Conservation (phyloP, 64 coral and sea anemone species). For the Trachythela sp. region DNA sequence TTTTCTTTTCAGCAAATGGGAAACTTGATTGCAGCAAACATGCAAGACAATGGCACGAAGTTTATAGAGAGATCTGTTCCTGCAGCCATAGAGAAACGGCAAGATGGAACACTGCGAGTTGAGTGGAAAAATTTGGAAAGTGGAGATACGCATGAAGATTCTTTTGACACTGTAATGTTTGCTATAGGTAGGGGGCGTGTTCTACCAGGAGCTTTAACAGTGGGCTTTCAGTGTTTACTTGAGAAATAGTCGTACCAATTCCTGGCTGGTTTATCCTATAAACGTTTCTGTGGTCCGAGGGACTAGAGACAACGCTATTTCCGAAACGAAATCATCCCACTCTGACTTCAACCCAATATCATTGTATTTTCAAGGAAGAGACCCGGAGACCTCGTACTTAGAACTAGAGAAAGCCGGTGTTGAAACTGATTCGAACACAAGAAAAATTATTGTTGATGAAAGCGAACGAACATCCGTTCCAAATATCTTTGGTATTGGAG, state of each 20-base stretch:
- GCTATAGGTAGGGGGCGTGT: constrained; percentile 62
- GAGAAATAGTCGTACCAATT: too few species aligned
- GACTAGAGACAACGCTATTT: too few species aligned
- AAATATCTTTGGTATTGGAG: constrained; percentile 84
- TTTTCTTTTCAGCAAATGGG: constrained; percentile 90
- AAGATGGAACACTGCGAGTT: constrained; percentile 59
- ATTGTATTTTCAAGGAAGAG: constrained; percentile 79
- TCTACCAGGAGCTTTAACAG: too few species aligned
- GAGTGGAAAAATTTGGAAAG: constrained; percentile 62
- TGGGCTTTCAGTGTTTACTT: too few species aligned
- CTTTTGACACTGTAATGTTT: constrained; percentile 90
- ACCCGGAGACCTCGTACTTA: constrained; percentile 57
- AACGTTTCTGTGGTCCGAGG: too few species aligned
- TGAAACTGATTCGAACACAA: constrained; percentile 51
- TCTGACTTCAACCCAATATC: too few species aligned
- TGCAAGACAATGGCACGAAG: constrained; percentile 64
- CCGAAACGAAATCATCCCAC: too few species aligned
- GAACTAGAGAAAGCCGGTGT: constrained; percentile 72
- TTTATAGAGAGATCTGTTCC: constrained; percentile 69
- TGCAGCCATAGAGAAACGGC: constrained; percentile 46
- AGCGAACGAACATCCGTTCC: constrained; percentile 64
- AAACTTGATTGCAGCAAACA: constrained; percentile 54
- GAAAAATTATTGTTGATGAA: constrained; percentile 50
- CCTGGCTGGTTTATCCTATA: too few species aligned
- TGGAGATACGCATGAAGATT: constrained; percentile 49